phyloP scores from a whole-genome alignment of 2,113 vertebrate species.

The Megaceryle torquata region DNA sequence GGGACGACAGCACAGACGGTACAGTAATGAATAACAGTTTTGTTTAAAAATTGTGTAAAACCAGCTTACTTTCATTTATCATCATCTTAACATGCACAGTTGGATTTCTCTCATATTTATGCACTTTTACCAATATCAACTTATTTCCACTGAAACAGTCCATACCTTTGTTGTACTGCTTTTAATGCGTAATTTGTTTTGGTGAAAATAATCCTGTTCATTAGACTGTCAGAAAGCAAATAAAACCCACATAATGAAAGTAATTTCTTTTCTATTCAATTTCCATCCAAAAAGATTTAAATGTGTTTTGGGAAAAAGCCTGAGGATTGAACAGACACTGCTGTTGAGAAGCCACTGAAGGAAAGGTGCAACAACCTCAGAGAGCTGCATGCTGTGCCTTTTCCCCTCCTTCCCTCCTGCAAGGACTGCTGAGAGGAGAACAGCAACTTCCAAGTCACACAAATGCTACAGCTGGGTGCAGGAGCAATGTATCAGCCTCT shows the following conservation, averaged over 20 bases:
- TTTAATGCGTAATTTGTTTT: slow-evolving; percentile 7
- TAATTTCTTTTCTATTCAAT: slow-evolving; percentile 3
- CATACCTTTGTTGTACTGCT: slow-evolving; percentile 7
- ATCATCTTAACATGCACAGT: neutral
- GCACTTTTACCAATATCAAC: neutral
- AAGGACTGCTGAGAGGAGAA: neutral
- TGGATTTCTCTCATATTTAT: neutral
- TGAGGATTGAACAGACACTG: neutral
- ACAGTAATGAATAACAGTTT: neutral
- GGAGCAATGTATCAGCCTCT: neutral
- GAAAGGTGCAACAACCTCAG: neutral
- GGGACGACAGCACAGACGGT: neutral
- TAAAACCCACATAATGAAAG: slow-evolving; percentile 4
- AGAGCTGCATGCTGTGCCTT: neutral
- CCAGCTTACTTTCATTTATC: neutral
- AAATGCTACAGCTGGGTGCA: neutral
- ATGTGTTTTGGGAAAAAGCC: neutral
- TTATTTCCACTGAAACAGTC: neutral
- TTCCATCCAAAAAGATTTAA: neutral
- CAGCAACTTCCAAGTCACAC: neutral
- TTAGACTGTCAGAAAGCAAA: slow-evolving; percentile 35
- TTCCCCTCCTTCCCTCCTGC: fast-evolving
- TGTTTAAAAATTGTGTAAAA: slow-evolving; percentile 1
- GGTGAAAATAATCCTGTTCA: neutral
- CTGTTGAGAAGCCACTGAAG: neutral